Base-by-base conservation (phyloP, 2,797 vertebrate genomes). In the Trichosurus vulpecula region DNA sequence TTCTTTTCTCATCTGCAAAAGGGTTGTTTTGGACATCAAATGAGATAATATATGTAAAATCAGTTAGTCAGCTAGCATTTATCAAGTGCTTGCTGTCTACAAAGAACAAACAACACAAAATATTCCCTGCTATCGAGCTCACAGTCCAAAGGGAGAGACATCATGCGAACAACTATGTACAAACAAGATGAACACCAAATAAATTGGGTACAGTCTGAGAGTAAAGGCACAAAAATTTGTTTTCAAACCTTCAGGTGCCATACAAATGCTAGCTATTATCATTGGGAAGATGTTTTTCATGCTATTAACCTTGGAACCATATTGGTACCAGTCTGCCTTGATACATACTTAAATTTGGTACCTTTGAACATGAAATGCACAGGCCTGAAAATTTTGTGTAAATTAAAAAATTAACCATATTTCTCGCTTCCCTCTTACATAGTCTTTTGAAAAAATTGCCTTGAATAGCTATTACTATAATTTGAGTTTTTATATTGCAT, bases 331-430 rank as follows among this genome's bases (percentile, higher is more conserved):
- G 8, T 19, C 2, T 0, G 52, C 11, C 47, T 95, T 55, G 8
- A 31, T 66, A 90, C 96, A n/a, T 35, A 57, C 9, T 51, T 66
- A 41, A 27, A 52, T 93, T 96, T 91, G 25, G 12, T 52, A 81
- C 57, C 51, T 95, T 92, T 66, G 90, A 92, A 52, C 92, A n/a
- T 56, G 52, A 90, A 47, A 94, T 92, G 90, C 27, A 27, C n/a
- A 35, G 30, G 94, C 94, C 22, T 4, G 57, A 90, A 56, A 1
- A 1, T 66, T 56, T 51, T 58, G 22, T 53, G 54, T 92, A 81
- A 96, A 52, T 56, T 92, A 90, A 55, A 52, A 91, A 93, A 5
- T 92, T 51, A 61, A 11, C 87, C 31, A 22, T 54, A 61, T 92
- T 61, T 95, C 16, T 74, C 0, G 35, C 52, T 96, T 93, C 55